Percentiles rank a stretch among this genome's conserved stretches.
Evolutionary conservation across 2,113 vertebrate species (phyloP).

Genomic region (Hassar affinis): DNA sequence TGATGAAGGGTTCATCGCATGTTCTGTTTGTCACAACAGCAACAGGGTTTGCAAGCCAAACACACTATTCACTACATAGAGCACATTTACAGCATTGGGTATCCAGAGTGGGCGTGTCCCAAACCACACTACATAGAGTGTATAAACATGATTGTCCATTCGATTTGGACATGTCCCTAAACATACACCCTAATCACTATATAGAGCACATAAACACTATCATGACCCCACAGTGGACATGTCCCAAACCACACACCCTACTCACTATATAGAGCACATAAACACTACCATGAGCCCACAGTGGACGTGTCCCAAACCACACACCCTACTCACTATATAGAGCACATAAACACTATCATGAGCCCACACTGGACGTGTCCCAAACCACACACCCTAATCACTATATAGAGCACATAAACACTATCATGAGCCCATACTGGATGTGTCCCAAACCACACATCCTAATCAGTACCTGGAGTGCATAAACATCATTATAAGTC

Average conservation of each 20-base stretch:
- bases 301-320: background rate
- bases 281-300: background rate
- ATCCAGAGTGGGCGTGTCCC: background rate
- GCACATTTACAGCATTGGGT: background rate
- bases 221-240: background rate
- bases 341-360: background rate
- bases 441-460: background rate
- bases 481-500: background rate
- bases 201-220: background rate
- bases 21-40: background rate
- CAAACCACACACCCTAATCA: background rate
- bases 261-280: background rate
- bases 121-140: background rate
- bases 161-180: background rate
- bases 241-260: background rate
- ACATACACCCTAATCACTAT: background rate
- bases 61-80: background rate
- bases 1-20: background rate
- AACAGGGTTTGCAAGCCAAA: background rate
- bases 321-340: background rate
- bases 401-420: background rate
- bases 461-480: background rate
- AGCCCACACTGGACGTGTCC: background rate
- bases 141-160: background rate
- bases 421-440: background rate